phyloP scores from a whole-genome alignment of 2,113 vertebrate genomes.

The Tetrao urogallus region DNA sequence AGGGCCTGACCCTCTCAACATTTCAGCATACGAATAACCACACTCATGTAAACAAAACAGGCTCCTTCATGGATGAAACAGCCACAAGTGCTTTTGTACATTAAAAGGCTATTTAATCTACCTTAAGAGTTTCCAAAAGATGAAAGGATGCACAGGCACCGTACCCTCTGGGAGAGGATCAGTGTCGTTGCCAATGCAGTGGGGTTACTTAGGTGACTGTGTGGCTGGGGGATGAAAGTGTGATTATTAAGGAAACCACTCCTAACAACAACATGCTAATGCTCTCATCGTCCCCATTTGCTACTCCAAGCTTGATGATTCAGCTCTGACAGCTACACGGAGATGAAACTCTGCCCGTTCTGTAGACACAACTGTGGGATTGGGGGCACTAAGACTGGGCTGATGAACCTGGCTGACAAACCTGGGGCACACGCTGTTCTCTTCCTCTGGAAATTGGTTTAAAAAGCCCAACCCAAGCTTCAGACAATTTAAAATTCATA shows the following conservation, averaged over 20 bases:
- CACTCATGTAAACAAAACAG: neutral
- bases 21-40: neutral
- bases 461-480: neutral
- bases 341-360: neutral
- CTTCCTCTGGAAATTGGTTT: neutral
- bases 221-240: neutral
- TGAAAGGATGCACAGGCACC: neutral
- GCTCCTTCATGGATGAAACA: neutral
- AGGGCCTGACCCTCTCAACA: neutral
- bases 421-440: fast-evolving
- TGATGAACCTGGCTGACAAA: neutral
- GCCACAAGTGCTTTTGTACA: neutral
- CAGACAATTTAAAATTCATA: neutral
- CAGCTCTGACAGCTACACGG: neutral
- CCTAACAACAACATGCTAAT: neutral
- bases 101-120: neutral
- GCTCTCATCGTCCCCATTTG: too few species aligned
- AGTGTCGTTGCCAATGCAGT: neutral
- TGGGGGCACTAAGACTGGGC: neutral
- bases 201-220: neutral
- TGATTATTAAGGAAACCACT: neutral
- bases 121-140: neutral
- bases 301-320: neutral
- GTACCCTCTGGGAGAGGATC: neutral
- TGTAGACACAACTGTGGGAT: fast-evolving